A percentile compares a stretch with the other conserved stretches of the same genome.
Evolutionary conservation across 2,113 vertebrate genomes (phyloP).

Genomic region (Arothron firmamentum): DNA sequence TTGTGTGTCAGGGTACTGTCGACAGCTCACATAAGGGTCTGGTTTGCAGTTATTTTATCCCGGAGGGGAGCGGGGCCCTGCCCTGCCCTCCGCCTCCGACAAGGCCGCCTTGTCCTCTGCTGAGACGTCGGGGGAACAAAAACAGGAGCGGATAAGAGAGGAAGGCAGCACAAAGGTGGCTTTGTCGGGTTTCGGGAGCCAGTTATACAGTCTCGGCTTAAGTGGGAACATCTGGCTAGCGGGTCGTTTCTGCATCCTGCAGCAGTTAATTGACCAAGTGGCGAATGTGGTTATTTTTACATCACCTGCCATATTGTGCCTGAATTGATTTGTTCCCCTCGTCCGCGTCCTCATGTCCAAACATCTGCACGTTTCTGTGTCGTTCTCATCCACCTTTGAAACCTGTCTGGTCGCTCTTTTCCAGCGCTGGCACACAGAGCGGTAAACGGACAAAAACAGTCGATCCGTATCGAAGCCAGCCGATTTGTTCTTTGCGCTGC

Average conservation of each 20-base stretch:
- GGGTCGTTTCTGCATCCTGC: slow-evolving; percentile 61
- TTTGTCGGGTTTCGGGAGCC: slow-evolving; percentile 48
- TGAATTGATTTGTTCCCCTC: slow-evolving; percentile 17
- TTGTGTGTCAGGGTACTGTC: slow-evolving; percentile 41
- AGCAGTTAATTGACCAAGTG: slow-evolving; percentile 53
- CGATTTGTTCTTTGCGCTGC: slow-evolving; percentile 63
- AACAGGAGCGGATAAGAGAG: slow-evolving; percentile 12
- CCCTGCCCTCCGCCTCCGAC: slow-evolving; percentile 41
- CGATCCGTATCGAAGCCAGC: slow-evolving; percentile 62
- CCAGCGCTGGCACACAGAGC: slow-evolving; percentile 39
- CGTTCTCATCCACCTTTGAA: slow-evolving; percentile 3
- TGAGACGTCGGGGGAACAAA: slow-evolving; percentile 1
- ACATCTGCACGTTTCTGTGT: slow-evolving; percentile 8
- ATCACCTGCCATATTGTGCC: slow-evolving; percentile 33
- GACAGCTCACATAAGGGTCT: slow-evolving; percentile 71
- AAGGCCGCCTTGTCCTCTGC: slow-evolving; percentile 44
- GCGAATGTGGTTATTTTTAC: slow-evolving; percentile 44
- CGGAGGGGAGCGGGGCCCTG: slow-evolving; percentile 47
- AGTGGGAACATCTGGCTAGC: slow-evolving; percentile 63
- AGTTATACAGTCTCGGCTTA: slow-evolving; percentile 50
- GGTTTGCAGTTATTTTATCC: slow-evolving; percentile 70
- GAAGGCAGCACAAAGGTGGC: slow-evolving; percentile 38
- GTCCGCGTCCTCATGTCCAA: slow-evolving; percentile 30
- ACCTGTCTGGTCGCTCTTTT: slow-evolving; percentile 20
- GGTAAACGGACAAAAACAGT: slow-evolving; percentile 32